Percentiles rank a stretch among this genome's conserved stretches.
Evolutionary conservation across 2,797 vertebrate genomes (phyloP).

Genomic region (Calcarius lapponicus): DNA sequence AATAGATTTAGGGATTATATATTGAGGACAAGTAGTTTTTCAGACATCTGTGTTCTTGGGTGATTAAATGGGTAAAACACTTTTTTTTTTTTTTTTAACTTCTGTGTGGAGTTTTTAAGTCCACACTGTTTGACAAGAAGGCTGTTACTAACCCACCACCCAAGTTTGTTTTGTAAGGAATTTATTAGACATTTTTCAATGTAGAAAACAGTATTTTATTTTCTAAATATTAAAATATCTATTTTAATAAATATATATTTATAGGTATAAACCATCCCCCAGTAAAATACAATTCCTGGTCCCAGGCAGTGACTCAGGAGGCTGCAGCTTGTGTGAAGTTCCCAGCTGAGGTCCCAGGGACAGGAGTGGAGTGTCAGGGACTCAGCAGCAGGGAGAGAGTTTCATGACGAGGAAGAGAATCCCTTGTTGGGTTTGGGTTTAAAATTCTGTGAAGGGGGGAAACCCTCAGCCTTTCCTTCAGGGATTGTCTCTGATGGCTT

Average conservation of each 20-base stretch:
- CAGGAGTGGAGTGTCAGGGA: not conserved
- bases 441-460: not conserved
- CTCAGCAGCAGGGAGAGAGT: not conserved
- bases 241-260: not conserved
- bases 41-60: not conserved
- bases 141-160: not conserved
- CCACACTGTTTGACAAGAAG: not conserved
- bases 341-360: not conserved
- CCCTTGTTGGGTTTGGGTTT: not conserved
- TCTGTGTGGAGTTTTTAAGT: too few species aligned
- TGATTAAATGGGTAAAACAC: not conserved
- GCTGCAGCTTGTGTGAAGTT: not conserved
- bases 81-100: too few species aligned
- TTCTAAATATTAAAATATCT: not conserved
- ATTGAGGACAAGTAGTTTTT: not conserved
- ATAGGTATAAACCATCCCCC: not conserved
- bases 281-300: not conserved
- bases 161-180: not conserved
- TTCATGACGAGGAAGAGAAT: not conserved
- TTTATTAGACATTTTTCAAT: not conserved
- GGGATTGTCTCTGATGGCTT: not conserved
- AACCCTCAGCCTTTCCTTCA: not conserved
- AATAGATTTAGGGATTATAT: not conserved
- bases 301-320: not conserved
- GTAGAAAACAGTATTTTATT: not conserved